These are phyloP conservation scores for Pseudomyrmex cubaensis DNA, from an alignment of 1,140 invertebrate species.

Conservation along the genomic window DNA sequence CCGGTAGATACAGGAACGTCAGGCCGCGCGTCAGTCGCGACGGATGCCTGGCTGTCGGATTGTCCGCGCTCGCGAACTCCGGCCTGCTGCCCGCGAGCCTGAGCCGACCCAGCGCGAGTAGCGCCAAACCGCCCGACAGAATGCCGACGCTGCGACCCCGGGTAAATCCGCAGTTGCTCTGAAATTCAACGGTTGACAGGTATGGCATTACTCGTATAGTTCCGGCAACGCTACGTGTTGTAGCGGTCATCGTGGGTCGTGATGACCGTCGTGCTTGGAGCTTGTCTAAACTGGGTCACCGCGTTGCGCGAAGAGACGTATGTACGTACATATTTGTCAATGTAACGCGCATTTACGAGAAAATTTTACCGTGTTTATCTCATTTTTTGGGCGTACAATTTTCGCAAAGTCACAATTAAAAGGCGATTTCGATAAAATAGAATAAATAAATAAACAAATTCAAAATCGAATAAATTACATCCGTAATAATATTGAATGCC, in stretches of 20 bases:
- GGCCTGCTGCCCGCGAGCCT: conserved; percentile 85
- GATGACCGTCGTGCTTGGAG: neutral
- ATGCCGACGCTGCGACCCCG: conserved; percentile 77
- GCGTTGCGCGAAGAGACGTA: neutral
- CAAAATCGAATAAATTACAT: too few relatives aligned
- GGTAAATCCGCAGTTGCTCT: conserved; percentile 74
- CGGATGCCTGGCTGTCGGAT: conserved; percentile 93
- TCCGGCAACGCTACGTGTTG: neutral
- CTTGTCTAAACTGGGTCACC: neutral
- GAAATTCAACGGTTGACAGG: conserved; percentile 47
- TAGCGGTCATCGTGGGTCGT: too few relatives aligned
- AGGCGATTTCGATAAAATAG: too few relatives aligned
- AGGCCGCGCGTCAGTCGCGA: conserved; percentile 90
- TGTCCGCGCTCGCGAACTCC: conserved; percentile 95
- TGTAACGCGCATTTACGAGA: too few relatives aligned
- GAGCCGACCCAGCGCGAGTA: conserved; percentile 81
- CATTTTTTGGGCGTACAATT: too few relatives aligned
- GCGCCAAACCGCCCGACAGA: conserved; percentile 80
- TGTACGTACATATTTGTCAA: neutral
- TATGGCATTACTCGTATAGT: conserved; percentile 27
- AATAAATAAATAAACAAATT: too few relatives aligned
- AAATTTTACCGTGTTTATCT: neutral
- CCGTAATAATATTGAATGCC: too few relatives aligned
- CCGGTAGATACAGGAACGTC: conserved; percentile 95
- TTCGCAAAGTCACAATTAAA: too few relatives aligned